Base-by-base conservation (phyloP, 2,888 invertebrate genomes). In the Vesta saturnalis region DNA sequence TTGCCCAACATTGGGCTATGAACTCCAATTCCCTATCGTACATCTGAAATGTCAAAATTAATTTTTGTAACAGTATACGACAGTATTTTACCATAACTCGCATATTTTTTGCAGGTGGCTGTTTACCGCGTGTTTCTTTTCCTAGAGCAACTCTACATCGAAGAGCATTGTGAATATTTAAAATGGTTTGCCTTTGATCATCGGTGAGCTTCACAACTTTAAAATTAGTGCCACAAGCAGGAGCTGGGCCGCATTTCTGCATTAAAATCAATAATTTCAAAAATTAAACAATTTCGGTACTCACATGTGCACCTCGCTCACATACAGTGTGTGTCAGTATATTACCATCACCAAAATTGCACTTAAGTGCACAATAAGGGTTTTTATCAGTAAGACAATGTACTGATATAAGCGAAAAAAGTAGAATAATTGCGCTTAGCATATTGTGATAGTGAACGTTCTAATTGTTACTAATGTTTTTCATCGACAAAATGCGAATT, bases 1-100 rank as follows among this genome's bases (percentile, higher is more conserved):
- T 83, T 0, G 81, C 79, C 83, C 83, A 83, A 64, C 83, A 83
- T 72, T 83, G 83, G 1, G 83, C 81, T 30, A 83, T 78, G 72
- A 75, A 79, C 67, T 81, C 83, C 66, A 83, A 64, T 72, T 83
- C 83, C 62, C 72, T 78, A 71, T 81, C 79, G 69, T 83, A 83
- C 63, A 63, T 80, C 83, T 83, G 72, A 58, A 80, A 80, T 19
- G 3, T 8, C 21, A 10, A 19, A 8, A 16, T 15, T 54, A 1
- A 30, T 35, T 30, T 16, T 15, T n/a, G n/a, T n/a, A n/a, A n/a
- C n/a, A 66, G 12, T 12, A 60, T 39, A 14, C 15, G 1, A 2
- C 1, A 21, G 18, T 15, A 19, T 64, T 75, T 77, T 77, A 83
- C 83, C 79, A 83, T 72, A 16, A 76, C 73, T 39, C 75, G 77